These are phyloP conservation scores for Trichechus manatus DNA, from an alignment of 2,113 vertebrate genomes.

Conservation along the genomic window DNA sequence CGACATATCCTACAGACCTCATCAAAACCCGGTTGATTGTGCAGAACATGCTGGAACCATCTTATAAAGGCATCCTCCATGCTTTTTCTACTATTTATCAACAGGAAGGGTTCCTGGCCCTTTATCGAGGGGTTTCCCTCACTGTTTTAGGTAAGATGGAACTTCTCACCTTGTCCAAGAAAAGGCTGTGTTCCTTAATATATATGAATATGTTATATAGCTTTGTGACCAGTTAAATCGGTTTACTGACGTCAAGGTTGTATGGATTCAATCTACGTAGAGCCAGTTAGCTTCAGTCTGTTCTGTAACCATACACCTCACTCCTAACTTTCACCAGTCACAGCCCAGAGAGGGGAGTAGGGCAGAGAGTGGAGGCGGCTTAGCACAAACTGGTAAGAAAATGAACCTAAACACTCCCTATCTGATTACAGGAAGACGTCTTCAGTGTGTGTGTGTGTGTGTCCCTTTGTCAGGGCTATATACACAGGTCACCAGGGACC, in stretches of 20 bases:
- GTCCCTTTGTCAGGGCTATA: background rate
- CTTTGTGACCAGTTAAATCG: slow-evolving; percentile 1
- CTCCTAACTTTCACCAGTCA: slow-evolving; percentile 6
- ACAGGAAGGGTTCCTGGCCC: slow-evolving; percentile 92
- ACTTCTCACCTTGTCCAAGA: slow-evolving; percentile 26
- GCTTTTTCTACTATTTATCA: slow-evolving; percentile 92
- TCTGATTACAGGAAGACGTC: background rate
- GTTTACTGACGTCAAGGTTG: background rate
- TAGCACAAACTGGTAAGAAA: background rate
- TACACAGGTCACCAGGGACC: background rate
- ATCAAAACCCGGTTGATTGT: slow-evolving; percentile 94
- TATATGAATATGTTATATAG: background rate
- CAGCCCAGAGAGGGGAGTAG: background rate
- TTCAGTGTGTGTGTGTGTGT: background rate
- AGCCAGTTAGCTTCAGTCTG: slow-evolving; percentile 1
- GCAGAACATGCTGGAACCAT: slow-evolving; percentile 93
- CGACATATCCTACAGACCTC: slow-evolving; percentile 94
- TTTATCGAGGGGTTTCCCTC: slow-evolving; percentile 96
- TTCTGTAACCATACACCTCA: background rate
- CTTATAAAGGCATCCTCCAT: slow-evolving; percentile 91
- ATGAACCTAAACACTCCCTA: background rate
- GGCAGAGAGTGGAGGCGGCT: background rate
- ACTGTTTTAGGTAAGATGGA: slow-evolving; percentile 92
- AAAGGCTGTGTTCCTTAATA: slow-evolving; percentile 17
- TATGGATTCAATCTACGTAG: background rate